Conservation (phyloP, 2,888 invertebrate species). For the Amphipyra berbera region DNA sequence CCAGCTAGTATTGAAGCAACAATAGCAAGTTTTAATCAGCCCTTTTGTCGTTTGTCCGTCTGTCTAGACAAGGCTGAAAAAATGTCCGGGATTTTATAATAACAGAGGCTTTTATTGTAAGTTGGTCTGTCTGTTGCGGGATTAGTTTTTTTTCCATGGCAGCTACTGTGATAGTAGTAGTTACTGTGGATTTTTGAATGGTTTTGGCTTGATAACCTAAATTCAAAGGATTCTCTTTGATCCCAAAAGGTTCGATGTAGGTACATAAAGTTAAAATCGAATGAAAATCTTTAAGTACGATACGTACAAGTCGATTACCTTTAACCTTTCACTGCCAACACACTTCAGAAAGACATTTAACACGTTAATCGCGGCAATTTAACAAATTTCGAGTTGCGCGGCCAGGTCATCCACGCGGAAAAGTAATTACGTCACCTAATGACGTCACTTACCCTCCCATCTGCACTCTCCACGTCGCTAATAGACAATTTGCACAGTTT, state of each 20-base stretch:
- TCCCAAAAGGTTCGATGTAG: background rate
- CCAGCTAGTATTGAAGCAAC: constrained; percentile 68
- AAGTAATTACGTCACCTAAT: constrained; percentile 88
- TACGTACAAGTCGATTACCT: constrained; percentile 57
- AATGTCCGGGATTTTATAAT: constrained; percentile 74
- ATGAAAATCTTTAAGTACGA: constrained; percentile 27
- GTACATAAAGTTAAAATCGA: constrained; percentile 23
- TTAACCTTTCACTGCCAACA: constrained; percentile 68
- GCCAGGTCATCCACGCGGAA: constrained; percentile 86
- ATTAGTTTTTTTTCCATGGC: constrained; percentile 15
- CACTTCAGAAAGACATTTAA: constrained; percentile 85
- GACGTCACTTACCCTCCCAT: constrained; percentile 85
- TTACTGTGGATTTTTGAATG: background rate
- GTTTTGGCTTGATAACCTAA: constrained; percentile 4
- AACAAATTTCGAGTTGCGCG: constrained; percentile 82
- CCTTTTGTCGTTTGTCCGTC: constrained; percentile 81
- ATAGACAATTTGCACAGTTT: constrained; percentile 86
- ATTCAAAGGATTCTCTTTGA: background rate
- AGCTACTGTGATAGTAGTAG: background rate
- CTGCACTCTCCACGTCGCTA: constrained; percentile 71
- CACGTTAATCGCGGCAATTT: constrained; percentile 86
- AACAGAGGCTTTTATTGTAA: constrained; percentile 67
- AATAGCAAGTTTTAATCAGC: constrained; percentile 87
- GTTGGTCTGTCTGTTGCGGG: constrained; percentile 18
- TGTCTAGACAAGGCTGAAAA: constrained; percentile 80